Evolutionary conservation across 2,797 vertebrate genomes (phyloP), one percentile per base, ranked within the genome.

Genomic region (Ibycter americanus): DNA sequence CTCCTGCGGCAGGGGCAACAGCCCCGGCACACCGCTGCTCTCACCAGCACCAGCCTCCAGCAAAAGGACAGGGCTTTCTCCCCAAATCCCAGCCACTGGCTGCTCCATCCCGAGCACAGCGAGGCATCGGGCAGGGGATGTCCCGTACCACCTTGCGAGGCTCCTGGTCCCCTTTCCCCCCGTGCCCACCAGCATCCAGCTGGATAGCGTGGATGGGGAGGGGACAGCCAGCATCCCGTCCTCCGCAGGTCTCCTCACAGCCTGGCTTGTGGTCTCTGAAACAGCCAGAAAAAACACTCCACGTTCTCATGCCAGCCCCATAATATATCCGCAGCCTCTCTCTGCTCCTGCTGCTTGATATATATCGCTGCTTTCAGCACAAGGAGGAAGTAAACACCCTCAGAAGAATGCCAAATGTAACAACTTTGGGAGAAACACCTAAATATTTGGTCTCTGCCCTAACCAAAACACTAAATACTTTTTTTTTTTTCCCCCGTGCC

Each of bases 211-310:
- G 26, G 76, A 7, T 18, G 15, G 22, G 8, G 61, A 46, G 38
- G 63, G 4, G 67, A 9, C 51, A 42, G 32, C 20, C 74, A 21
- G 6, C 40, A 14, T 1, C n/a, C 27, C 5, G 0, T 14, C 17
- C 42, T 8, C 61, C 0, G 0, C 16, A 44, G 36, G 36, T 38
- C 59, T 26, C 36, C 6, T 2, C 3, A 1, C 9, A 54, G 12
- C 62, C 62, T 11, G 61, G 13, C 49, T 90, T 0, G 0, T 38
- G 32, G 44, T 2, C 76, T n/a, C 36, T 36, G 4, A 5, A 86
- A 3, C 40, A 25, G 34, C n/a, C 46, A 23, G 31, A 32, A 29
- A 18, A 84, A n/a, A 3, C 23, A 14, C 66, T 51, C 12, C 42
- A 2, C 0, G 0, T 74, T 32, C 66, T 71, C 38, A 3, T 15